Evolutionary conservation across 1,140 invertebrate species (phyloP), one percentile per base, ranked within the genome.

Genomic region (Triops longicaudatus): DNA sequence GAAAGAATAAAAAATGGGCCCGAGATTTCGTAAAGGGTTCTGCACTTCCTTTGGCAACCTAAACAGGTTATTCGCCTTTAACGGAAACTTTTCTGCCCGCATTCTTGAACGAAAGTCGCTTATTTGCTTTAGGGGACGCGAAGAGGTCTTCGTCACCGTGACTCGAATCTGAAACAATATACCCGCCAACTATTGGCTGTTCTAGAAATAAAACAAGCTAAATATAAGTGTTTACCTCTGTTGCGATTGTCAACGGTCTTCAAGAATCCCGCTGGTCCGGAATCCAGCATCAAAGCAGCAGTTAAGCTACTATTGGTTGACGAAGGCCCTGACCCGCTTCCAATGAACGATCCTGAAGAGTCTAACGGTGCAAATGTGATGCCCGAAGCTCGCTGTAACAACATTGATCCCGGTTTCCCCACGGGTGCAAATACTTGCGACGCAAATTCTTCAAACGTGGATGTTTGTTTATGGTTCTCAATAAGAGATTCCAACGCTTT

Each of bases 361-460:
- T 22, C 50, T 22, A 63, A 17, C n/a, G 50, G 50, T 22, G 50
- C 50, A 22, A 63, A 63, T 14, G 50, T 63, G 50, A 63, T 63
- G 50, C 50, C 50, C n/a, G 50, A 63, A 63, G 50, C 50, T 63
- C 50, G 50, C 7, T 63, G 50, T 14, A 22, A 63, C 22, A 63
- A 63, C 14, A 17, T 14, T n/a, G 50, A 63, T 17, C 50, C 50
- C 22, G 50, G 50, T 63, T 63, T 63, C 6, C 50, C 50, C 22
- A 63, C 50, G 6, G 50, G 50, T 0, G 50, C 50, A 22, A 63
- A 96, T 72, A 96, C 90, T 82, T 91, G 89, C 5, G 92, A 89
- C 78, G 93, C 90, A 83, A 96, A 96, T 75, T 95, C 92, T 86
- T 98, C 97, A 86, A 97, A 98, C 27, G 94, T 97, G 74, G 92